Base-by-base conservation (phyloP, 2,888 invertebrate genomes). In the Diarsia mendica region DNA sequence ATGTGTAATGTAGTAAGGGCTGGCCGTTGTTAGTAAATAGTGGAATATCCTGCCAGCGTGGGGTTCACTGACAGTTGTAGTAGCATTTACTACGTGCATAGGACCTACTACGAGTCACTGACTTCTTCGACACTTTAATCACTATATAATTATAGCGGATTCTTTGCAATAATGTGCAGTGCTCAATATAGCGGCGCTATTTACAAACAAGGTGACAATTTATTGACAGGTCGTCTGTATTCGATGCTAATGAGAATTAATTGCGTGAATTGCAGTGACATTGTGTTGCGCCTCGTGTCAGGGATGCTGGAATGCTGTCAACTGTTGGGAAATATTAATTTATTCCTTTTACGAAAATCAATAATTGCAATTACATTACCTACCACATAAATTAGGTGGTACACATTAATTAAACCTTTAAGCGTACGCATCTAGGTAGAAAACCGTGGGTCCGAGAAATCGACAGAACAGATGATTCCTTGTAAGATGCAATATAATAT, bases 201-300 rank as follows among this genome's bases (percentile, higher is more conserved):
- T 94, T 93, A 92, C 90, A 93, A 92, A 92, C 91, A 92, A 92
- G 90, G 91, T 93, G 94, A 93, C 93, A 95, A 90, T 89, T 90
- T 92, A 93, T 92, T 94, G 94, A 95, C 91, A 85, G 88, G 92
- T 91, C 89, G 86, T 89, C 89, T 87, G 85, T 87, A 90, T 86
- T 88, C 85, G 85, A 84, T 90, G 88, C 90, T 93, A 92, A 94
- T 93, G 93, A 93, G 90, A 94, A 94, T 94, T 93, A 93, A 94
- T 94, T 93, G 88, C 91, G 94, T 94, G 93, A 93, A 94, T 94
- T 93, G 88, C 91, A 85, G 79, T 91, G 86, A 90, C 93, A 93
- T 90, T 94, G 90, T 93, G 91, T 93, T 91, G 90, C 82, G 77
- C 80, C 86, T 88, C 86, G 77, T 84, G 80, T 77, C 78, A 71